These are phyloP conservation scores for Anolis apletophallus DNA, from an alignment of 2,797 vertebrate genomes.

Conservation along the genomic window DNA sequence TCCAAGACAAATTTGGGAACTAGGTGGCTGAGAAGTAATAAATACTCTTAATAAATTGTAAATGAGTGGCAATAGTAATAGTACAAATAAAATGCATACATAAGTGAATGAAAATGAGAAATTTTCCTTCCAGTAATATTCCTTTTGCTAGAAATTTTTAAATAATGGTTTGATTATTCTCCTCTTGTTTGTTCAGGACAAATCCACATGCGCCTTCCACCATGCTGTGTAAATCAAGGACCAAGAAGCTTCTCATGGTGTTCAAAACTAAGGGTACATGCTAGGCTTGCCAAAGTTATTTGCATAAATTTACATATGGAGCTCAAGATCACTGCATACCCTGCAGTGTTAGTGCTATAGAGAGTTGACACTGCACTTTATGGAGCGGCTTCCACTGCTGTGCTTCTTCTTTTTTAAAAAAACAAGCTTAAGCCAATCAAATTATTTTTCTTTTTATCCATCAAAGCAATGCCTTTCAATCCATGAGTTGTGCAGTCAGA, in stretches of 20 bases:
- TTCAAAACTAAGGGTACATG: constrained; percentile 63
- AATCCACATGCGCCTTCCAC: constrained; percentile 31
- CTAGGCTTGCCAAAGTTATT: constrained; percentile 63
- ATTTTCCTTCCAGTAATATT: constrained; percentile 22
- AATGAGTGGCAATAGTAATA: neutral
- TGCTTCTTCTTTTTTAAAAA: constrained; percentile 38
- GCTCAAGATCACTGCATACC: constrained; percentile 57
- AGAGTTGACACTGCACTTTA: constrained; percentile 67
- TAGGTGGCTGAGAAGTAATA: neutral
- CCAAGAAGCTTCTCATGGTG: constrained; percentile 54
- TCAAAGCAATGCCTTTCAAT: constrained; percentile 55
- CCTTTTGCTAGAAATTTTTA: constrained; percentile 10
- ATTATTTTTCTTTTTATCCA: constrained; percentile 66
- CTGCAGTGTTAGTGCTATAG: constrained; percentile 70
- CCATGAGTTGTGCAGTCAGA: constrained; percentile 45
- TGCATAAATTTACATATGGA: constrained; percentile 78
- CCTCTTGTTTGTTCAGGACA: constrained; percentile 43
- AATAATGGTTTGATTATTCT: neutral
- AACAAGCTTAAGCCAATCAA: constrained; percentile 70
- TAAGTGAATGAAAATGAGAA: neutral
- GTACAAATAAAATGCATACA: no score
- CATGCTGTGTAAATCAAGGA: constrained; percentile 55
- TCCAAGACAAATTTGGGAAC: neutral
- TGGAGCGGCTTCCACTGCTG: constrained; percentile 51
- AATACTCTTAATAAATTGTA: neutral